Evolutionary conservation across 2,888 invertebrate species (phyloP).

Genomic region (Lymantria monacha): DNA sequence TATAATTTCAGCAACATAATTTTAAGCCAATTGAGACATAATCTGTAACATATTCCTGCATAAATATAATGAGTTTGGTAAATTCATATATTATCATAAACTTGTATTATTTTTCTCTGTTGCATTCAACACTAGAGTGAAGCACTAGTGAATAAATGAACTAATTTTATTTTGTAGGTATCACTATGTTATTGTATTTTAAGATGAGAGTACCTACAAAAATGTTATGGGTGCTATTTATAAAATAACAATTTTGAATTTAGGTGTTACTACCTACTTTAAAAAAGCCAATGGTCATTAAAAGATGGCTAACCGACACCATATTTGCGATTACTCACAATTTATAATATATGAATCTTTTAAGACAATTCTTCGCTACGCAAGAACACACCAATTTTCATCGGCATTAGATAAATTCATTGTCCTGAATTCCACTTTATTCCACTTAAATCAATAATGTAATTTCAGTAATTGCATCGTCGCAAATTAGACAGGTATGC

Average conservation of each 20-base stretch:
- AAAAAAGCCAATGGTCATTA: constrained; percentile 4
- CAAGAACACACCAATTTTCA: constrained; percentile 40
- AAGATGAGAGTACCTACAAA: constrained; percentile 1
- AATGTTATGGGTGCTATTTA: constrained; percentile 3
- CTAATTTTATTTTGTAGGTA: neutral
- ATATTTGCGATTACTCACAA: constrained; percentile 25
- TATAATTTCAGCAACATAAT: too few relatives aligned
- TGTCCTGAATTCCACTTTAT: constrained; percentile 43
- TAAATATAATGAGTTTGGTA: constrained; percentile 9
- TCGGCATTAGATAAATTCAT: constrained; percentile 46
- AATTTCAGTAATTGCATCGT: constrained; percentile 48
- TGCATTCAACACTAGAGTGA: neutral
- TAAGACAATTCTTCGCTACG: constrained; percentile 28
- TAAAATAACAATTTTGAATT: neutral
- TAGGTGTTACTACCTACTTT: neutral
- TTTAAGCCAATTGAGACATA: neutral
- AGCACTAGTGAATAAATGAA: neutral
- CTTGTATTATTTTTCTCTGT: neutral
- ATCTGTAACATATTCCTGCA: constrained; percentile 17
- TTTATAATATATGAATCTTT: constrained; percentile 30
- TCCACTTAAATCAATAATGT: constrained; percentile 48
- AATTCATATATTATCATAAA: constrained; percentile 18
- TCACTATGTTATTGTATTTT: neutral
- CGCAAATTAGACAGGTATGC: constrained; percentile 23
- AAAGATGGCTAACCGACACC: constrained; percentile 23